Percentiles rank a stretch among this genome's conserved stretches.
Conservation (phyloP, 2,888 invertebrate species). For the Melinaea marsaeus region DNA sequence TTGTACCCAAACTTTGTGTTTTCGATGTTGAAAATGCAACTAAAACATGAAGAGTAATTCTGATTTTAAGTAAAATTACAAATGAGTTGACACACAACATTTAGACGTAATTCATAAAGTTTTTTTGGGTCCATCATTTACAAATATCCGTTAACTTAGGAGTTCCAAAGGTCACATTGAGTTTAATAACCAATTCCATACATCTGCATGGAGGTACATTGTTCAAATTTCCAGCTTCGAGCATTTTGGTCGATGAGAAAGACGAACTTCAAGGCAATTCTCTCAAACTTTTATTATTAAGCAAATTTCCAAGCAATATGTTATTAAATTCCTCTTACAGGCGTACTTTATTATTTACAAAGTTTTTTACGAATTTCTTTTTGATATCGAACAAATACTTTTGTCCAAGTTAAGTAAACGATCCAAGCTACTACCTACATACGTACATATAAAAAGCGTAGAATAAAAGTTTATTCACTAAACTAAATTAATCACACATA, state of each 20-base stretch:
- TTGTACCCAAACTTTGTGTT: too few relatives aligned
- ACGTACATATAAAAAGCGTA: conserved; percentile 7
- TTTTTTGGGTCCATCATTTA: background rate
- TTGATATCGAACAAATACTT: conserved; percentile 18
- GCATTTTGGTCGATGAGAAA: conserved; percentile 19
- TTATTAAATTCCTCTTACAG: conserved; percentile 33
- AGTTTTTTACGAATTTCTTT: conserved; percentile 20
- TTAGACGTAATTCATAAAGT: background rate
- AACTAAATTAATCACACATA: too few relatives aligned
- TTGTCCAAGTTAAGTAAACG: conserved; percentile 17
- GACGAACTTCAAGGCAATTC: conserved; percentile 37
- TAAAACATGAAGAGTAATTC: too few relatives aligned
- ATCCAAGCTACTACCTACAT: background rate
- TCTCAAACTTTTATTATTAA: conserved; percentile 39
- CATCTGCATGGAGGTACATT: conserved; percentile 12
- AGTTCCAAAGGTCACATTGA: background rate
- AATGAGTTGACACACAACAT: too few relatives aligned
- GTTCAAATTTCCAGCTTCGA: conserved; percentile 14
- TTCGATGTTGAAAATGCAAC: too few relatives aligned
- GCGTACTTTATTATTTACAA: conserved; percentile 34
- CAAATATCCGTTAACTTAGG: background rate
- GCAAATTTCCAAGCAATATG: conserved; percentile 36
- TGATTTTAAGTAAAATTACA: too few relatives aligned
- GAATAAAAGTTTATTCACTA: too few relatives aligned
- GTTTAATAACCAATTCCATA: conserved; percentile 7